Percentiles rank a stretch among this genome's conserved stretches.
phyloP scores from a whole-genome alignment of 2,888 invertebrate genomes.

The Caradrina kadenii region DNA sequence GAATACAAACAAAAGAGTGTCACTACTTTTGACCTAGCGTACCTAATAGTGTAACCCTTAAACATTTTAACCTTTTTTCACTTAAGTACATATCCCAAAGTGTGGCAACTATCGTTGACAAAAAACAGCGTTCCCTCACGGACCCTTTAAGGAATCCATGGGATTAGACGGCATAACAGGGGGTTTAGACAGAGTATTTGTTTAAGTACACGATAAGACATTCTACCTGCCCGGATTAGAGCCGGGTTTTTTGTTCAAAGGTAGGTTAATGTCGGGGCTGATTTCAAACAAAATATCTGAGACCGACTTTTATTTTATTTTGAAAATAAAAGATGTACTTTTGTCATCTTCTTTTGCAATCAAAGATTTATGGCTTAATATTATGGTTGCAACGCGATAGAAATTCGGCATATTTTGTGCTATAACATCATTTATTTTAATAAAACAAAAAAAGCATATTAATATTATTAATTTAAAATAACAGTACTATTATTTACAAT shows the following conservation, averaged over 20 bases:
- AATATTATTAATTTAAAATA: too few relatives aligned
- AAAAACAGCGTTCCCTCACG: slow-evolving; percentile 39
- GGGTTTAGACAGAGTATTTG: slow-evolving; percentile 68
- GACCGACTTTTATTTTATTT: neutral
- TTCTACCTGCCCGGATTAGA: slow-evolving; percentile 68
- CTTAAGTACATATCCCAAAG: neutral
- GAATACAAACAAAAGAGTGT: neutral
- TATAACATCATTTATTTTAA: too few relatives aligned
- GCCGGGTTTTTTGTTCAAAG: slow-evolving; percentile 45
- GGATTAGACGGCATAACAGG: slow-evolving; percentile 53
- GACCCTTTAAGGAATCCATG: slow-evolving; percentile 54
- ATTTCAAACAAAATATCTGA: neutral
- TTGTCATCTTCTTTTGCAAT: neutral
- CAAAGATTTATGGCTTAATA: too few relatives aligned
- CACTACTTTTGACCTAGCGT: neutral
- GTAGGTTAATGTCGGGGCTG: neutral
- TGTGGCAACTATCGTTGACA: slow-evolving; percentile 16
- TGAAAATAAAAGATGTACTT: neutral
- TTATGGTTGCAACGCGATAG: too few relatives aligned
- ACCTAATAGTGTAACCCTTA: neutral
- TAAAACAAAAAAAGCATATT: too few relatives aligned
- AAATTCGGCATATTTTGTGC: too few relatives aligned
- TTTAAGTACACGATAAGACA: slow-evolving; percentile 69
- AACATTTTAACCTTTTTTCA: slow-evolving; percentile 1
- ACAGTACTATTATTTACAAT: too few relatives aligned